Evolutionary conservation across 1,140 invertebrate genomes (phyloP).

Genomic region (Bombus superbus): DNA sequence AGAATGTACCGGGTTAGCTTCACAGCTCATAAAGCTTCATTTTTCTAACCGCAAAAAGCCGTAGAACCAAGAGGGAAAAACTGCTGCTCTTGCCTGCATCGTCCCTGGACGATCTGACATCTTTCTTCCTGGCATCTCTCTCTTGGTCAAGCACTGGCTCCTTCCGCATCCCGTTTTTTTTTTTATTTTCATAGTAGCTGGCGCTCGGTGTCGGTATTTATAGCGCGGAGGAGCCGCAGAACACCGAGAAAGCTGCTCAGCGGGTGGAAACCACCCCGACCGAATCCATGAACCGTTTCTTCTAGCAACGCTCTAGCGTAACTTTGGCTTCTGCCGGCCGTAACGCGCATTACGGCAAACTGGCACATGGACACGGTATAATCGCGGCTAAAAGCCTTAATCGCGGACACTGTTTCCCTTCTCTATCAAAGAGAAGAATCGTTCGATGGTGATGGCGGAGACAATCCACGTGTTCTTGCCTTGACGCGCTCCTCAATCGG

Average conservation of each 20-base stretch:
- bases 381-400: constrained; percentile 68
- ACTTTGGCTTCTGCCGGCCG: constrained; percentile 25
- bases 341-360: constrained; percentile 48
- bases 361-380: constrained; percentile 40
- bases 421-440: constrained; percentile 53
- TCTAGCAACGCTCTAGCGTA: constrained; percentile 46
- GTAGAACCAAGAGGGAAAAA: constrained; percentile 38
- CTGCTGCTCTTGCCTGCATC: constrained; percentile 19
- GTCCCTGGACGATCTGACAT: constrained; percentile 45
- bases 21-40: constrained; percentile 65
- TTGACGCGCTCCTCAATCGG: neutral
- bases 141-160: constrained; percentile 45
- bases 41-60: constrained; percentile 56
- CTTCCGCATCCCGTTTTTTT: constrained; percentile 25
- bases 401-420: constrained; percentile 55
- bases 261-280: constrained; percentile 64
- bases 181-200: constrained; percentile 16
- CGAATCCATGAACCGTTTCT: constrained; percentile 66
- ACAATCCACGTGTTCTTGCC: neutral
- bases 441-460: constrained; percentile 5
- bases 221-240: constrained; percentile 66
- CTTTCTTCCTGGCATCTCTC: constrained; percentile 52
- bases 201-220: constrained; percentile 71
- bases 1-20: constrained; percentile 24
- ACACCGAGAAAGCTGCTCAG: constrained; percentile 62